These are phyloP conservation scores for Auanema sp. DNA, from an alignment of 2,888 invertebrate genomes.

Conservation along the genomic window DNA sequence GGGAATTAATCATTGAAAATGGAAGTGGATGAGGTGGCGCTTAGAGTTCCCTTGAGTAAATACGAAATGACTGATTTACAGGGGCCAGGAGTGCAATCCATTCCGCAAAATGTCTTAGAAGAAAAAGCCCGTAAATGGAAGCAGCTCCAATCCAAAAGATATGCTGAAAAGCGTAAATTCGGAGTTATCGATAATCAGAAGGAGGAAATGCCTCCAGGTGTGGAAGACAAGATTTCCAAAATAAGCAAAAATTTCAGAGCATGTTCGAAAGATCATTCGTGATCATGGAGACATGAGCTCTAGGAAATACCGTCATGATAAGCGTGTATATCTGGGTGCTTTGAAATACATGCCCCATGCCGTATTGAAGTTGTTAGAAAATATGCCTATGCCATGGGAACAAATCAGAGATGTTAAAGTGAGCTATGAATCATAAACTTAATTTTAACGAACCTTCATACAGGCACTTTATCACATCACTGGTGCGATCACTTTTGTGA, in stretches of 20 bases:
- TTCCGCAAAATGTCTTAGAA: not conserved
- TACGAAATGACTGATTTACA: too few relatives aligned
- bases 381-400: conserved; percentile 99
- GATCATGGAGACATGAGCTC: conserved; percentile 99
- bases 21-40: too few relatives aligned
- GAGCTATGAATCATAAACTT: not conserved
- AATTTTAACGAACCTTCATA: not conserved
- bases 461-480: conserved; percentile 90
- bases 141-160: conserved; percentile 95
- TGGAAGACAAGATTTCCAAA: not conserved
- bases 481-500: conserved; percentile 98
- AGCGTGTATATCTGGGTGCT: conserved; percentile 94
- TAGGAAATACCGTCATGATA: conserved; percentile 96
- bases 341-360: conserved; percentile 99
- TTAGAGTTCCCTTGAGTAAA: too few relatives aligned
- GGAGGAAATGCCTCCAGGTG: conserved; percentile 92
- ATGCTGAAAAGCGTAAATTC: conserved; percentile 95
- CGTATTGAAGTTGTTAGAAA: conserved; percentile 94
- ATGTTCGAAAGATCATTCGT: conserved; percentile 95
- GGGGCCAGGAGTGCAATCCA: not conserved
- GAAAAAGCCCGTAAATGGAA: conserved; percentile 80
- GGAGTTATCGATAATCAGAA: conserved; percentile 99
- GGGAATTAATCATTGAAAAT: too few relatives aligned
- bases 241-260: conserved; percentile 71
- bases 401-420: conserved; percentile 95